Conservation (phyloP, 2,797 vertebrate genomes). For the Emydoidea blandingii region DNA sequence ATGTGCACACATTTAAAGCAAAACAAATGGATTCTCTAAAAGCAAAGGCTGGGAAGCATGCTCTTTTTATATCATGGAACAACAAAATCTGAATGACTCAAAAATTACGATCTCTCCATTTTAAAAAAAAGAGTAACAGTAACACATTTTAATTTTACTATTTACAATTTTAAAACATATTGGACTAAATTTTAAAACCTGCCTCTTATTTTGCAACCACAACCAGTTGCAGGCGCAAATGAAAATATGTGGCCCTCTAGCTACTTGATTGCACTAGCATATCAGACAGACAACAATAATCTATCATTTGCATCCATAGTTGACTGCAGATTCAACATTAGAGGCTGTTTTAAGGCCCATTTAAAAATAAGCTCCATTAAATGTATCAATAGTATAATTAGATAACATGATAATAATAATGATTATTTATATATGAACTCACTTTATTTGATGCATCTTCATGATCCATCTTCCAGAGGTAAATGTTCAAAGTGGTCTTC, state of each 20-base stretch:
- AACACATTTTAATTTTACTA: not conserved
- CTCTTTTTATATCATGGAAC: not conserved
- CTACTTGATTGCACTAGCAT: not conserved
- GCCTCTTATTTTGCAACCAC: not conserved
- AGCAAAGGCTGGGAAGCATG: not conserved
- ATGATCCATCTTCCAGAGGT: not conserved
- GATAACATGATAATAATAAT: not conserved
- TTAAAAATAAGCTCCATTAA: not conserved
- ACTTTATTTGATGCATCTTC: not conserved
- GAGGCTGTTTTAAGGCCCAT: not conserved
- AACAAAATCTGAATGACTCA: not conserved
- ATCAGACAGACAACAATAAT: not conserved
- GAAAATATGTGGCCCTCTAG: not conserved
- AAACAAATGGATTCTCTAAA: not conserved
- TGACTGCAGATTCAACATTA: not conserved
- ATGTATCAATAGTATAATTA: not conserved
- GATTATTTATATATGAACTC: not conserved
- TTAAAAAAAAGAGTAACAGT: not conserved
- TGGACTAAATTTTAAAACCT: not conserved
- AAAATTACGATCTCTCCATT: not conserved
- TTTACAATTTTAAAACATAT: conserved; percentile 5
- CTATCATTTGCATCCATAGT: not conserved
- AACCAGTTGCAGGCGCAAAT: not conserved
- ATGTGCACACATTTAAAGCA: not conserved
- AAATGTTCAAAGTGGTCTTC: not conserved